Evolutionary conservation across 2,888 invertebrate genomes (phyloP).

Genomic region (Onthophagus sagittarius): DNA sequence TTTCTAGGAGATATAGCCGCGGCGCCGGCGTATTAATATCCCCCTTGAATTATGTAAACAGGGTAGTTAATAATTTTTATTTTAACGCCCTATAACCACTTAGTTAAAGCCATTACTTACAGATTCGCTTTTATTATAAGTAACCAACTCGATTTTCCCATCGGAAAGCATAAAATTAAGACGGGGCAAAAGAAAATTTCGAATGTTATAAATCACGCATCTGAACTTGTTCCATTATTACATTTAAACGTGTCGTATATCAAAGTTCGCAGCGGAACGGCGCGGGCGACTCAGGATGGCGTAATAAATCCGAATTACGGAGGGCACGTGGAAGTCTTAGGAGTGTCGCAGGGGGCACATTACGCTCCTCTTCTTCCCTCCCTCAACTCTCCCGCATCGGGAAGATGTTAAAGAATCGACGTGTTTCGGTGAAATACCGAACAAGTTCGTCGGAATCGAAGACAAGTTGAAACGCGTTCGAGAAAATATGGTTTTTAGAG

Average conservation of each 20-base stretch:
- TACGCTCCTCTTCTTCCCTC: slow-evolving; percentile 14
- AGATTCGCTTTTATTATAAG: neutral
- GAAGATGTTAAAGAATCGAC: slow-evolving; percentile 12
- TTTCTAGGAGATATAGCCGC: neutral
- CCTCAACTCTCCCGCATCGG: slow-evolving; percentile 16
- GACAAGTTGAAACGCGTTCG: neutral
- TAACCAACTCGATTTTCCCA: too few species aligned
- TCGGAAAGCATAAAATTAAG: neutral
- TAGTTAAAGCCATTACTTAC: neutral
- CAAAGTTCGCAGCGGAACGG: slow-evolving; percentile 17
- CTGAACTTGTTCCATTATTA: slow-evolving; percentile 22
- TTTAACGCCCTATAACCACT: neutral
- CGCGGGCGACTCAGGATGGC: slow-evolving; percentile 1
- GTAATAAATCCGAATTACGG: slow-evolving; percentile 25
- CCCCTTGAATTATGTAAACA: neutral
- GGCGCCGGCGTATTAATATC: neutral
- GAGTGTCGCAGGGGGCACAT: slow-evolving; percentile 16
- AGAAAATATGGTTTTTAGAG: neutral
- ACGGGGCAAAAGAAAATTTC: neutral
- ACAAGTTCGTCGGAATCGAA: neutral
- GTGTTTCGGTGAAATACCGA: neutral
- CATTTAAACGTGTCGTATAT: slow-evolving; percentile 24
- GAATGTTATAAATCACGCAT: slow-evolving; percentile 19
- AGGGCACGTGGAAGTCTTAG: neutral
- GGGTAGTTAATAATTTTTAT: neutral